Base-by-base conservation (phyloP, 2,888 invertebrate genomes). In the Thymelicus acteon region DNA sequence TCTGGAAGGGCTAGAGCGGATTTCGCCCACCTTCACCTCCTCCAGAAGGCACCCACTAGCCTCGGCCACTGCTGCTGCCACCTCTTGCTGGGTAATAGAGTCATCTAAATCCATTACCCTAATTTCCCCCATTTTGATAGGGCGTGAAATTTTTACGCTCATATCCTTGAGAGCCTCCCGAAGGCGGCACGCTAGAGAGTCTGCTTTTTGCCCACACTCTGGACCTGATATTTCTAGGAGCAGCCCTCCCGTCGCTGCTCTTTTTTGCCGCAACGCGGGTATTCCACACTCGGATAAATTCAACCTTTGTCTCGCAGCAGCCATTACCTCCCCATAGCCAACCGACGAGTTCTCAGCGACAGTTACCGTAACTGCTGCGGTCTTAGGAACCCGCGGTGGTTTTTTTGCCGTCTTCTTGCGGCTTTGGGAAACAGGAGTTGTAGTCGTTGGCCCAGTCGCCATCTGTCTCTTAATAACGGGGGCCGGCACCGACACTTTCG, bases 51-150 rank as follows among this genome's bases (percentile, higher is more conserved):
- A 71, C 13, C 58, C 54, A 8, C 72, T 72, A 6, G 60, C 61
- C 58, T 71, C 61, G 7, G 72, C 67, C 13, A 74, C n/a, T 8
- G 72, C 72, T 31, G 19, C 12, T 6, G 62, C 72, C 4, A 74
- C 62, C 24, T 72, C 71, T 7, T 58, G 58, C 5, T 44, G 24
- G 1, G 66, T 72, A 0, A 63, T 54, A 7, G 71, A 58, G 10
- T 74, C 73, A n/a, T 72, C 72, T 12, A 74, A 63, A 19, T 65
- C 71, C 40, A 39, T 60, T 8, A 74, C 31, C 31, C 69, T 49
- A 6, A 72, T 19, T 49, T 72, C 72, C 0, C 66, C 72, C 57
- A 47, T 71, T 66, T 74, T 72, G 0, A 57, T 47, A 10, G 72
- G 71, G 6, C 69, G 62, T 37, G 57, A 49, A 6, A 72, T 68